Evolutionary conservation across 2,113 vertebrate species (phyloP).

Genomic region (Myrmecobius fasciatus): DNA sequence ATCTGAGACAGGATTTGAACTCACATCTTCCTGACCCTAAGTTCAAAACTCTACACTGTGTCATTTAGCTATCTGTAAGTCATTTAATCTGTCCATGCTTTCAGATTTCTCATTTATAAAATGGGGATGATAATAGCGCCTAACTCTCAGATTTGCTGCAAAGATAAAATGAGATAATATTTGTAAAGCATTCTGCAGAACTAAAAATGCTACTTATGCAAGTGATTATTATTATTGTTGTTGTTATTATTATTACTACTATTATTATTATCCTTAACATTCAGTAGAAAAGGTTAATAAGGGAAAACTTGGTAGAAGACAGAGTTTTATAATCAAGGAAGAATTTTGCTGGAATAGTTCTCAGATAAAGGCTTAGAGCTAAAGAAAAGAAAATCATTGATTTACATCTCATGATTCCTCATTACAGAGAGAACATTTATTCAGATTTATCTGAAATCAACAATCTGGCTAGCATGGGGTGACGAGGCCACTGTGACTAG

Average conservation of each 20-base stretch:
- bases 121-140: neutral
- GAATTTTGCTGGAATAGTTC: neutral
- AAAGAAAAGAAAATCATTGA: neutral
- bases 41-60: neutral
- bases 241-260: neutral
- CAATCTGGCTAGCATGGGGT: neutral
- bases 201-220: neutral
- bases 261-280: neutral
- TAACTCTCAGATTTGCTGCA: neutral
- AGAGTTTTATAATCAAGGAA: neutral
- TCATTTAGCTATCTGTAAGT: neutral
- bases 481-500: neutral
- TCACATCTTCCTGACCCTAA: neutral
- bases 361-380: neutral
- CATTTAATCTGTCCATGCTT: neutral
- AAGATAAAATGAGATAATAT: neutral
- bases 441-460: neutral
- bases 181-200: neutral
- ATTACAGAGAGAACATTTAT: neutral
- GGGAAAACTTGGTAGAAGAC: neutral
- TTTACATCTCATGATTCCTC: neutral
- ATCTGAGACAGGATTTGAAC: neutral
- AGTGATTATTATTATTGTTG: neutral
- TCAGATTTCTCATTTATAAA: neutral
- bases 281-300: neutral